phyloP scores from a whole-genome alignment of 35 echinoderm and acorn worm genomes.

The Ophioderma brevispina region DNA sequence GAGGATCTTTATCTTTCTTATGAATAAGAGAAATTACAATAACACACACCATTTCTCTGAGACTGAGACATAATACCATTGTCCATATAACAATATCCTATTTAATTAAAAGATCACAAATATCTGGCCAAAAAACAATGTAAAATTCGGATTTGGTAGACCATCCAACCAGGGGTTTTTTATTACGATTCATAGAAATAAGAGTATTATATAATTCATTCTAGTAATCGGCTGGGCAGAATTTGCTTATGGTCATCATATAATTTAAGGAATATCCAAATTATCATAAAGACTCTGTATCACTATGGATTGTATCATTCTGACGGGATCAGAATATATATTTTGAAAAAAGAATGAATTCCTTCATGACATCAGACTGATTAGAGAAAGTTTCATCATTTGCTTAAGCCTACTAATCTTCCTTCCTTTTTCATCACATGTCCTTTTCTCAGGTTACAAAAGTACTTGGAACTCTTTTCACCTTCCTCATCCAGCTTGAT shows the following conservation, averaged over 20 bases:
- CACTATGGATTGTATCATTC: neutral
- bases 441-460: neutral
- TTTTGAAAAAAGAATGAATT: neutral
- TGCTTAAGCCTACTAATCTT: neutral
- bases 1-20: constrained; percentile 32
- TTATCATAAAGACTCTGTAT: constrained; percentile 3
- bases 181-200: constrained; percentile 16
- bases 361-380: neutral
- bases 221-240: neutral
- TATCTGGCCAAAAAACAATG: neutral
- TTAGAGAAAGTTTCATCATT: neutral
- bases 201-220: constrained; percentile 1
- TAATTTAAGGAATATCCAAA: constrained; percentile 6
- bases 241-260: constrained; percentile 4
- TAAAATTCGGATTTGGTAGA: constrained; percentile 13
- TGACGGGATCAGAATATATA: neutral
- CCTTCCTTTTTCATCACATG: neutral
- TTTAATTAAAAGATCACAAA: constrained; percentile 10
- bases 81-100: neutral
- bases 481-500: too few relatives aligned
- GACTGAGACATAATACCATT: constrained; percentile 18
- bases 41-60: neutral
- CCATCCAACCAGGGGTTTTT: constrained; percentile 30
- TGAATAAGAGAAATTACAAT: neutral
- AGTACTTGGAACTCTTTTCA: too few relatives aligned